A percentile compares a stretch with the other conserved stretches of the same genome.
Conservation (phyloP, 2,797 vertebrate genomes). For the Cheirogaleus major region DNA sequence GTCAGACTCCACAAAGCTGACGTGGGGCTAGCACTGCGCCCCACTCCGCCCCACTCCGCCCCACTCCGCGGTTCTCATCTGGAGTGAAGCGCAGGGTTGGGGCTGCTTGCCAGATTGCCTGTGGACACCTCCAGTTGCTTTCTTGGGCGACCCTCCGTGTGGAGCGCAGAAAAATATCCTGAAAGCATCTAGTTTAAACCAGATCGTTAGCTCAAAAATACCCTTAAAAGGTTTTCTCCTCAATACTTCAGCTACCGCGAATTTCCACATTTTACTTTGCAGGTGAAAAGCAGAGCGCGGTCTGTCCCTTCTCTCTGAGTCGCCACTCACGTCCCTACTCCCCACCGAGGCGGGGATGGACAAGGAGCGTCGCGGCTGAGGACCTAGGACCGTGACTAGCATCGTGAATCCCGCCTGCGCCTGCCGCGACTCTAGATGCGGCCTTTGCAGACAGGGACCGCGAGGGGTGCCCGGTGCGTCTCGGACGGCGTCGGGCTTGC, state of each 20-base stretch:
- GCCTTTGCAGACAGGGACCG: too few species aligned
- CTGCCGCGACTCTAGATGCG: accelerated
- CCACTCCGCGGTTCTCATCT: background rate
- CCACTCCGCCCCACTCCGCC: too few species aligned
- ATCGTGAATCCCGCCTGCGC: accelerated
- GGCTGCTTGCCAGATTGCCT: accelerated
- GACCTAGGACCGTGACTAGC: too few species aligned
- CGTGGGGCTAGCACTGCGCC: too few species aligned
- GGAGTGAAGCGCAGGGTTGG: background rate
- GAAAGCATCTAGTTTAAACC: background rate
- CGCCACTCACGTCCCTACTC: background rate
- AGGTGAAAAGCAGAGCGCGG: background rate
- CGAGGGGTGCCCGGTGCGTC: too few species aligned
- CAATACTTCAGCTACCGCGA: background rate
- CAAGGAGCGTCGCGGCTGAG: background rate
- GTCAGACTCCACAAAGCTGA: too few species aligned
- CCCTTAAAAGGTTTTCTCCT: background rate
- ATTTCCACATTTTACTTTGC: background rate
- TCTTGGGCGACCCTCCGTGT: background rate
- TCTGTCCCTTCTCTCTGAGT: background rate
- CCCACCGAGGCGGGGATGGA: background rate
- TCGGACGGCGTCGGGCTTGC: accelerated
- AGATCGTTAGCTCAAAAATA: background rate
- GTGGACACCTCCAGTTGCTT: background rate
- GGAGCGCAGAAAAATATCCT: too few species aligned